These are phyloP conservation scores for Melipona beecheii DNA, from an alignment of 2,888 invertebrate species.

Conservation along the genomic window DNA sequence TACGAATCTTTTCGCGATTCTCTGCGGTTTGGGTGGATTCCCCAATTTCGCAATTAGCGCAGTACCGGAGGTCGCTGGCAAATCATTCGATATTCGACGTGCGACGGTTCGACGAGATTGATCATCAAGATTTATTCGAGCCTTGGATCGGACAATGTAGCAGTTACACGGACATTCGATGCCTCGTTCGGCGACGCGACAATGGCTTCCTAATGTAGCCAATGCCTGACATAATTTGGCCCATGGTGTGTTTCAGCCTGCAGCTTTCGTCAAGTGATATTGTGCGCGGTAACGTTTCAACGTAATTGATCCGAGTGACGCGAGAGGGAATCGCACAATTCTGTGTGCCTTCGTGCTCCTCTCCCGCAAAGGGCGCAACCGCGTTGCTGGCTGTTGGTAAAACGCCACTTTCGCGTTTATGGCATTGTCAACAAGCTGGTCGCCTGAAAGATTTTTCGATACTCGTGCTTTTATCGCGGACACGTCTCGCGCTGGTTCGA, in stretches of 20 bases:
- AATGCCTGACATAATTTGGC: conserved; percentile 62
- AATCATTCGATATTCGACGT: not conserved
- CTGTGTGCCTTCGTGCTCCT: not conserved
- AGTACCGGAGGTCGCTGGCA: not conserved
- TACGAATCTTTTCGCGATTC: too few relatives aligned
- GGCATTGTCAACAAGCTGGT: conserved; percentile 27
- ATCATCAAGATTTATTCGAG: conserved; percentile 25
- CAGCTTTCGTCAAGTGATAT: conserved; percentile 36
- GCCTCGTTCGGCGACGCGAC: conserved; percentile 37
- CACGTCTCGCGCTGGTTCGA: not conserved
- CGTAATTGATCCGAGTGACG: conserved; percentile 56
- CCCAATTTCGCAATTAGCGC: not conserved
- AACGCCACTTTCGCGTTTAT: conserved; percentile 26
- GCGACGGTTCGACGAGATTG: conserved; percentile 16
- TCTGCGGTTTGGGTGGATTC: not conserved
- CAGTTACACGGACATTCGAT: conserved; percentile 43
- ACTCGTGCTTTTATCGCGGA: not conserved
- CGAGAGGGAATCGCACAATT: not conserved
- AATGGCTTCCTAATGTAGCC: conserved; percentile 62
- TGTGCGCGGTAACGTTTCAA: conserved; percentile 46
- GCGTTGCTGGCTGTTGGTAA: not conserved
- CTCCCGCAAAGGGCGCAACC: not conserved
- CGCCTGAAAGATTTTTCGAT: not conserved
- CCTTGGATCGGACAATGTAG: conserved; percentile 32
- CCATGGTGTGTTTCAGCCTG: conserved; percentile 34